These are phyloP conservation scores for Typhlichthys eigenmanni DNA, from an alignment of 2,797 vertebrate species.

Conservation along the genomic window DNA sequence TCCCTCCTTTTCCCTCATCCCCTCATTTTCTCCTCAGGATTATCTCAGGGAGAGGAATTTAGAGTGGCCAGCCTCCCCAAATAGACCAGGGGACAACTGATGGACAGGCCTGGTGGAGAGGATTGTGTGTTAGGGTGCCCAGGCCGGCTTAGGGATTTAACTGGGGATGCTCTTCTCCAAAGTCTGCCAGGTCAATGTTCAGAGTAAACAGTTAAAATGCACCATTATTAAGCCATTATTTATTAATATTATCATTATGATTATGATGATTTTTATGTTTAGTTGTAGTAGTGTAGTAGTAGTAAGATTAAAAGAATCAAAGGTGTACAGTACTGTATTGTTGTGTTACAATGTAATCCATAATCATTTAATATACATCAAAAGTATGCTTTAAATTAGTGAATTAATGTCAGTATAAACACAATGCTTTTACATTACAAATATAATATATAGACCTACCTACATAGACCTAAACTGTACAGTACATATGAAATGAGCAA, in stretches of 20 bases:
- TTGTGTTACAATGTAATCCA: no score
- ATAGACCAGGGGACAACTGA: constrained; percentile 69
- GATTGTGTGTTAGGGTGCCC: constrained; percentile 47
- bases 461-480: no score
- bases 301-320: background rate
- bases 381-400: background rate
- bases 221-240: constrained; percentile 4
- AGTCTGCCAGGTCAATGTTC: background rate
- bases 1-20: constrained; percentile 45
- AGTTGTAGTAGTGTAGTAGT: background rate
- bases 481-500: no score
- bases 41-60: constrained; percentile 69
- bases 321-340: no score
- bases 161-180: constrained; percentile 48
- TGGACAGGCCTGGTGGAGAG: constrained; percentile 61
- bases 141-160: constrained; percentile 54
- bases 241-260: background rate
- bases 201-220: background rate
- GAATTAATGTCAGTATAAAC: no score
- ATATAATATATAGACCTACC: no score
- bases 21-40: constrained; percentile 64
- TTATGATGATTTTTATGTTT: background rate
- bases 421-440: no score
- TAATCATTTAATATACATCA: no score
- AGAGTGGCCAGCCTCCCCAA: constrained; percentile 68